These are phyloP conservation scores for Spilogale gracilis DNA, from an alignment of 2,113 vertebrate species.

Conservation along the genomic window DNA sequence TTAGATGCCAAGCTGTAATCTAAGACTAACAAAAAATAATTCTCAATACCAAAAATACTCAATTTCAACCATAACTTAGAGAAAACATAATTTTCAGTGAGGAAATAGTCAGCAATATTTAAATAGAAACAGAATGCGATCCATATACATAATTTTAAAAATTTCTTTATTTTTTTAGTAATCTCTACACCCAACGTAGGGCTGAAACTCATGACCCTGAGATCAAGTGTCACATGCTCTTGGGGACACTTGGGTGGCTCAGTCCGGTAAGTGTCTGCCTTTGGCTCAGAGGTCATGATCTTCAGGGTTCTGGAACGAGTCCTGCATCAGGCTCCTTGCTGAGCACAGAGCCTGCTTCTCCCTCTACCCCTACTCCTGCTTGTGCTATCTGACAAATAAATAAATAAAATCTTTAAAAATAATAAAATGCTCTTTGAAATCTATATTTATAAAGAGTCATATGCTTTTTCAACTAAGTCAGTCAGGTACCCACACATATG, in stretches of 20 bases:
- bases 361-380: neutral
- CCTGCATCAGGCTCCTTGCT: neutral
- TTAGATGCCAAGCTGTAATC: neutral
- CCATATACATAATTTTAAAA: neutral
- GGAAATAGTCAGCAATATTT: neutral
- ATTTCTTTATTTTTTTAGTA: neutral
- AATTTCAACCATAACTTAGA: neutral
- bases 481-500: neutral
- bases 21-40: conserved; percentile 44
- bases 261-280: neutral
- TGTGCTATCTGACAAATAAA: neutral
- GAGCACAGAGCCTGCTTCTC: neutral
- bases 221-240: neutral
- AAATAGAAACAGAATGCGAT: conserved; percentile 25
- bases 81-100: conserved; percentile 32
- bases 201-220: neutral
- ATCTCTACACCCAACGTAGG: neutral
- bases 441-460: neutral
- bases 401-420: neutral
- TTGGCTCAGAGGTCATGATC: neutral
- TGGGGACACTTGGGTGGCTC: neutral
- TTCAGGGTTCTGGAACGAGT: neutral
- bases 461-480: neutral
- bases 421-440: neutral
- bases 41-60: neutral